Conservation (phyloP, 2,113 vertebrate species). For the Crotalus helleri region DNA sequence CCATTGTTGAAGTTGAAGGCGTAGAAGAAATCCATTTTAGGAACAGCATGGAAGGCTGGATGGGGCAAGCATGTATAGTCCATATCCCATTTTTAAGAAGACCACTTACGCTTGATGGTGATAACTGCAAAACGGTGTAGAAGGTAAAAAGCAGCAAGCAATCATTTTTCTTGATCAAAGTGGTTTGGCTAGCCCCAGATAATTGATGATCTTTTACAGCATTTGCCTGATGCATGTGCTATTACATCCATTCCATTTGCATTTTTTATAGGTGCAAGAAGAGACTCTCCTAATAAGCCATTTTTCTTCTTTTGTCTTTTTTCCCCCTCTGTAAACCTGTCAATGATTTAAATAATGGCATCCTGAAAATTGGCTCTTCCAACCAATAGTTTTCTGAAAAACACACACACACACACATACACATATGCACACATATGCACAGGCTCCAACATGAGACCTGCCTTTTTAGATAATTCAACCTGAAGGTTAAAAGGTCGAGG, state of each 20-base stretch:
- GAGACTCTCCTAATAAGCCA: conserved; percentile 9
- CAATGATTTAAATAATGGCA: conserved; percentile 28
- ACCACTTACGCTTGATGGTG: neutral
- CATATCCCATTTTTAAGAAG: neutral
- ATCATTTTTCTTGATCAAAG: conserved; percentile 28
- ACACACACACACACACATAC: neutral
- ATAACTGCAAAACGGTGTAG: neutral
- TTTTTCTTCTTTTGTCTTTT: neutral
- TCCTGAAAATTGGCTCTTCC: conserved; percentile 1
- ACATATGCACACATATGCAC: neutral
- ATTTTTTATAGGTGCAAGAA: conserved; percentile 12
- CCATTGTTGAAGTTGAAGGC: neutral
- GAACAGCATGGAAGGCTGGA: neutral
- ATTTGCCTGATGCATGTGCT: conserved; percentile 28
- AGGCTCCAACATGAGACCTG: neutral
- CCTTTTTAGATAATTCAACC: conserved; percentile 39
- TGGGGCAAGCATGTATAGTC: neutral
- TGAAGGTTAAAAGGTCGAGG: conserved; percentile 36
- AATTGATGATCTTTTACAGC: conserved; percentile 19
- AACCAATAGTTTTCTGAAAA: conserved; percentile 16
- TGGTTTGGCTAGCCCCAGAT: conserved; percentile 6
- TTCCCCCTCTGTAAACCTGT: conserved; percentile 24
- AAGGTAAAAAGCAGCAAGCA: conserved; percentile 4
- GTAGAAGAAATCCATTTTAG: neutral
- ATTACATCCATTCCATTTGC: conserved; percentile 16